A percentile compares a stretch with the other conserved stretches of the same genome.
These are phyloP conservation scores for Hoplias malabaricus DNA, from an alignment of 2,113 vertebrate species.

Conservation along the genomic window DNA sequence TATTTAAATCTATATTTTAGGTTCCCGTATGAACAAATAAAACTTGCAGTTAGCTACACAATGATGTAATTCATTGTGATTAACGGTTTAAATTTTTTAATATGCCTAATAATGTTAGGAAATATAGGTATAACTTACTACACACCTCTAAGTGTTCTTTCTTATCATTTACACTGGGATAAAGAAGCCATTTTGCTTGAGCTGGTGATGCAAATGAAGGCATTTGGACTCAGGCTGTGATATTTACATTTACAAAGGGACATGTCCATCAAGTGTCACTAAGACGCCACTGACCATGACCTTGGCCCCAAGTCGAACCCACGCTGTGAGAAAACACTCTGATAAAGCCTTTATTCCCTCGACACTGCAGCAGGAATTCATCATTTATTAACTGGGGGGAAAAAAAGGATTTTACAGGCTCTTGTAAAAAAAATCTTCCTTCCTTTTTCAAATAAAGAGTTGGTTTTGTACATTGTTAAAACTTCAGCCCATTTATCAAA, in stretches of 20 bases:
- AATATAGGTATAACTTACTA: too few species aligned
- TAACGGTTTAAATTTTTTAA: too few species aligned
- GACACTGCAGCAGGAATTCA: conserved; percentile 31
- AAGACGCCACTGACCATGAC: background rate
- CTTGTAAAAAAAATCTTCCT: too few species aligned
- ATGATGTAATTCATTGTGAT: too few species aligned
- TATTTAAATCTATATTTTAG: too few species aligned
- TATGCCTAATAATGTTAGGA: too few species aligned
- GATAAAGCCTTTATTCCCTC: background rate
- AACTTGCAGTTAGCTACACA: too few species aligned
- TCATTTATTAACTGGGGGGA: background rate
- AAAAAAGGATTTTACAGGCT: too few species aligned
- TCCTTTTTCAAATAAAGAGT: too few species aligned
- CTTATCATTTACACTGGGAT: background rate
- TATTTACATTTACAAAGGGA: conserved; percentile 40
- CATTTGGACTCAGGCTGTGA: conserved; percentile 37
- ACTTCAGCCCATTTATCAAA: too few species aligned
- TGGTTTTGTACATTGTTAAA: too few species aligned
- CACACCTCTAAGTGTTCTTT: background rate
- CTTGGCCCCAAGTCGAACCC: background rate
- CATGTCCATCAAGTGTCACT: conserved; percentile 4
- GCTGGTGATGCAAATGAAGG: conserved; percentile 21
- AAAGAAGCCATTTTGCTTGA: background rate
- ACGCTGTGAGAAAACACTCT: background rate
- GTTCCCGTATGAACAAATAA: too few species aligned